Conservation (phyloP, 1,140 invertebrate species). For the Euura lappo region DNA sequence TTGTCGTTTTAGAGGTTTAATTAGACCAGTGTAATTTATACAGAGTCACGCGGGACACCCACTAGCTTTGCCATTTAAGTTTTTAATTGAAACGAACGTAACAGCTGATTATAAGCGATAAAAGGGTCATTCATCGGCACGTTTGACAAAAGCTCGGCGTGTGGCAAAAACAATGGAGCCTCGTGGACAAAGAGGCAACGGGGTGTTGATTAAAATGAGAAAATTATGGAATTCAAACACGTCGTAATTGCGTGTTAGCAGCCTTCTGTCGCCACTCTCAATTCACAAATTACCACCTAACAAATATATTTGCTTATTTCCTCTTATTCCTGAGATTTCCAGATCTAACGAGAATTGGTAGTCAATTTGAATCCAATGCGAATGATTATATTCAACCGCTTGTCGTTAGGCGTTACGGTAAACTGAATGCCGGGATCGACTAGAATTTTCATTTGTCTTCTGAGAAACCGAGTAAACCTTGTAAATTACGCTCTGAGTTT, state of each 20-base stretch:
- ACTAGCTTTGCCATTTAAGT: conserved; percentile 3
- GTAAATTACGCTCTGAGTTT: too few relatives aligned
- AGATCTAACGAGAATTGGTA: too few relatives aligned
- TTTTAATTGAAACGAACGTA: conserved; percentile 10
- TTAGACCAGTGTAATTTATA: neutral
- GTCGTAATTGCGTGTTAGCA: conserved; percentile 15
- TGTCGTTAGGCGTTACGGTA: too few relatives aligned
- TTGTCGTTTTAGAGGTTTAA: neutral
- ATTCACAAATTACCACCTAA: neutral
- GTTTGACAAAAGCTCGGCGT: conserved; percentile 10
- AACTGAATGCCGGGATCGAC: too few relatives aligned
- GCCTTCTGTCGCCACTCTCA: conserved; percentile 14
- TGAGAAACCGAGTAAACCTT: too few relatives aligned
- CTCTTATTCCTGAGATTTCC: too few relatives aligned
- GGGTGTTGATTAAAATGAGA: conserved; percentile 16
- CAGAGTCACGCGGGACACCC: neutral
- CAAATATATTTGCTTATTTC: too few relatives aligned
- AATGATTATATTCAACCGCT: too few relatives aligned
- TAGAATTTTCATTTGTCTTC: too few relatives aligned
- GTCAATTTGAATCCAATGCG: too few relatives aligned
- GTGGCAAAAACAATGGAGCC: conserved; percentile 14
- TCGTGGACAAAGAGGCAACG: neutral
- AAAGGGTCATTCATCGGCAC: conserved; percentile 12
- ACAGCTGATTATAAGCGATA: conserved; percentile 16
- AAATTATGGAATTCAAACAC: conserved; percentile 15